Conservation (phyloP, 2,888 invertebrate species). For the Acrobasis consociella region DNA sequence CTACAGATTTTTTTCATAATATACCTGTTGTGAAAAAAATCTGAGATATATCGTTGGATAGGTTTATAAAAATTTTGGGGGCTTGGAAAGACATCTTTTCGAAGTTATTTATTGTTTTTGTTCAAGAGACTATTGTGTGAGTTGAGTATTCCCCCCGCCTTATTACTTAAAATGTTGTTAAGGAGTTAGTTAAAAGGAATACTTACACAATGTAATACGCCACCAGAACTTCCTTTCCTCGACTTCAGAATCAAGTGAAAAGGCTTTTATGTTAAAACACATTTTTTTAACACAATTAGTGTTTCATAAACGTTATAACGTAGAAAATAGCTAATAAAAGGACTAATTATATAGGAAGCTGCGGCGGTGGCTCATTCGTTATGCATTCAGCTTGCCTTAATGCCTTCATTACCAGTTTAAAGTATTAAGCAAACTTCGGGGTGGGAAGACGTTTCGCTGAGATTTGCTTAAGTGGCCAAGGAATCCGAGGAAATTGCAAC, state of each 20-base stretch:
- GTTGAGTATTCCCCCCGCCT: too few relatives aligned
- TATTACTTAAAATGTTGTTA: neutral
- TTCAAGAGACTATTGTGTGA: too few relatives aligned
- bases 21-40: too few relatives aligned
- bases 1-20: too few relatives aligned
- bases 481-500: conserved; percentile 45
- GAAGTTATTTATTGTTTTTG: too few relatives aligned
- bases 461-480: conserved; percentile 67
- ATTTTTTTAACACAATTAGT: conserved; percentile 26
- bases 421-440: conserved; percentile 78
- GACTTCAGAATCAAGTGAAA: neutral
- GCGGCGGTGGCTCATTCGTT: conserved; percentile 68
- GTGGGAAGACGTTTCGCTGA: conserved; percentile 60
- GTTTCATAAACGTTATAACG: conserved; percentile 32
- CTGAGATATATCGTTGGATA: too few relatives aligned
- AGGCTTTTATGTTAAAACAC: conserved; percentile 17
- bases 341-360: conserved; percentile 66
- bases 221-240: neutral
- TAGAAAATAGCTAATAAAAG: conserved; percentile 51
- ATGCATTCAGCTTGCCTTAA: conserved; percentile 79
- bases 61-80: too few relatives aligned
- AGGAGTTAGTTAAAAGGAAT: neutral
- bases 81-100: too few relatives aligned
- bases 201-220: neutral
- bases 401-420: conserved; percentile 81